phyloP scores from a whole-genome alignment of 2,888 invertebrate genomes.

The Trilocha varians region DNA sequence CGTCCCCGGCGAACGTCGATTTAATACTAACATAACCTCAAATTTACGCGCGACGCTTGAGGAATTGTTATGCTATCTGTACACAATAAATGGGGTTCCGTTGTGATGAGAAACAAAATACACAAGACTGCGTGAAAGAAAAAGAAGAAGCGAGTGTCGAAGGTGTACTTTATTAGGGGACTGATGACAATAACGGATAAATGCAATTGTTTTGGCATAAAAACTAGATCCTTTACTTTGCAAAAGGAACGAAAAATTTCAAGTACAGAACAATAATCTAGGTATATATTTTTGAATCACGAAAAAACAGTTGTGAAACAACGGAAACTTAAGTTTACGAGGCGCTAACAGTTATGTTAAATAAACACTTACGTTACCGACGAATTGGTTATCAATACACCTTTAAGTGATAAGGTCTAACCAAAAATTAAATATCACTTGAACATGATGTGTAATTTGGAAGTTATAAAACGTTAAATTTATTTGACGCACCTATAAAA shows the following conservation, averaged over 20 bases:
- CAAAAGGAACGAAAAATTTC: too few species aligned
- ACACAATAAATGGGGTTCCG: conserved; percentile 58
- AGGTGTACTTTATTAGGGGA: conserved; percentile 36
- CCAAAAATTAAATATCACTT: background rate
- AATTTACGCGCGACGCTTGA: conserved; percentile 61
- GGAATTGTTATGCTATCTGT: conserved; percentile 63
- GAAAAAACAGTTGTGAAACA: conserved; percentile 12
- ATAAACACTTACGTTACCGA: conserved; percentile 10
- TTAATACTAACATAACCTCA: conserved; percentile 71
- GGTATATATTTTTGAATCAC: background rate
- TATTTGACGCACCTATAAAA: background rate
- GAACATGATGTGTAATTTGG: background rate
- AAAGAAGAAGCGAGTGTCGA: conserved; percentile 34
- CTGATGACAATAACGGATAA: conserved; percentile 4
- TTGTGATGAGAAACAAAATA: conserved; percentile 42
- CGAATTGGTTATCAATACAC: conserved; percentile 1
- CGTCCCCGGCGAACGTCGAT: conserved; percentile 50
- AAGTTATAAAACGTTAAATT: background rate
- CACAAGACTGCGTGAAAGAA: conserved; percentile 21
- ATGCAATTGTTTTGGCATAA: background rate
- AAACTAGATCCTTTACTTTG: background rate
- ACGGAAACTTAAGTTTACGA: conserved; percentile 17
- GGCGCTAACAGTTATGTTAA: conserved; percentile 17
- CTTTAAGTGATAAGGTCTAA: conserved; percentile 1
- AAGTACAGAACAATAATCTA: too few species aligned